These are phyloP conservation scores for Macrochelys suwanniensis DNA, from an alignment of 2,797 vertebrate genomes.

Conservation along the genomic window DNA sequence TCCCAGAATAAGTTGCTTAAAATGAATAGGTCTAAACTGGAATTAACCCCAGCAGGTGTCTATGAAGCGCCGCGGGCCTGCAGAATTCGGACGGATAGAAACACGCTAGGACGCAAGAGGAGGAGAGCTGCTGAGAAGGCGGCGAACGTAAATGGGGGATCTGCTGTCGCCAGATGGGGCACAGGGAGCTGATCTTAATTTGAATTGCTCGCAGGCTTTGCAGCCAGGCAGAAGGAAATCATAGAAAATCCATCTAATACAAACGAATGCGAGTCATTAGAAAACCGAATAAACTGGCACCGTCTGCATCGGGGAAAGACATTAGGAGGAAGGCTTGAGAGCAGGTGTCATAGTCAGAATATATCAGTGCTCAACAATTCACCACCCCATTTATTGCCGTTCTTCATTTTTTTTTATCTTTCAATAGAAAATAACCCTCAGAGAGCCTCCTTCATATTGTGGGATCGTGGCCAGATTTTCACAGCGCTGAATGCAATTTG, in stretches of 20 bases:
- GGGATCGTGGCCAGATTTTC: background rate
- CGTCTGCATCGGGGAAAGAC: constrained; percentile 25
- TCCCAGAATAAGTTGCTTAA: background rate
- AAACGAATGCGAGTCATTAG: constrained; percentile 75
- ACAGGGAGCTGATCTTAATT: constrained; percentile 45
- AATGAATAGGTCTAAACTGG: background rate
- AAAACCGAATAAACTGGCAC: background rate
- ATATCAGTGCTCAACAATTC: constrained; percentile 47
- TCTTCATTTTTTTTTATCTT: background rate
- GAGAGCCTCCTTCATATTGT: rapidly evolving
- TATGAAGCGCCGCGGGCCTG: background rate
- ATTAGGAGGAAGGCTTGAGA: constrained; percentile 61
- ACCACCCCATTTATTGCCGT: constrained; percentile 15
- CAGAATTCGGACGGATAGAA: background rate
- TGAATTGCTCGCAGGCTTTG: constrained; percentile 64
- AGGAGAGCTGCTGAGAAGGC: constrained; percentile 33
- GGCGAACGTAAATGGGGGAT: background rate
- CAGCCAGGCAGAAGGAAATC: constrained; percentile 74
- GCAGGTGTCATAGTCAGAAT: constrained; percentile 32
- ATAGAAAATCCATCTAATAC: constrained; percentile 68
- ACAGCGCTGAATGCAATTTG: background rate
- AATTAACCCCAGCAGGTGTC: background rate
- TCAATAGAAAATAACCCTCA: background rate
- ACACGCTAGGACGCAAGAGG: rapidly evolving
- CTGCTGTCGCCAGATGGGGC: constrained; percentile 62